Percentiles rank a stretch among this genome's conserved stretches.
phyloP scores from a whole-genome alignment of 2,797 vertebrate genomes.

The Limosa lapponica region DNA sequence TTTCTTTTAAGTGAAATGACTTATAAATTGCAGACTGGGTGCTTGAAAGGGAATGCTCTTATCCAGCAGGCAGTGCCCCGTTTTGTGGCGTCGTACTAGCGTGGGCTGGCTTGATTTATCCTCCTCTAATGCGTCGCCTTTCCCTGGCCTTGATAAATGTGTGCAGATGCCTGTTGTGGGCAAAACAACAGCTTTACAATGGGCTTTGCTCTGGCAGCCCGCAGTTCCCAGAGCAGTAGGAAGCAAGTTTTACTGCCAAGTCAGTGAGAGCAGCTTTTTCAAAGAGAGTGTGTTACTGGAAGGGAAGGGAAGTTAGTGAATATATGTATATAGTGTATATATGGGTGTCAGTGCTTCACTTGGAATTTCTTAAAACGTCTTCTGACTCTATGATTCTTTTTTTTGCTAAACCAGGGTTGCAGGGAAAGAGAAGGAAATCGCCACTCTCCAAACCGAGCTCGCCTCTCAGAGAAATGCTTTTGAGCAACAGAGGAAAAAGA shows the following conservation, averaged over 20 bases:
- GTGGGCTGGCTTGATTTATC: slow-evolving; percentile 28
- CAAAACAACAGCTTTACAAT: slow-evolving; percentile 48
- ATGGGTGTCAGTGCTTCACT: not conserved
- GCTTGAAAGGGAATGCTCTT: not conserved
- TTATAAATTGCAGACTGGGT: not conserved
- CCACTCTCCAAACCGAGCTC: slow-evolving; percentile 83
- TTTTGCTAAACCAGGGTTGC: slow-evolving; percentile 83
- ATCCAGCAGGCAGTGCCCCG: not conserved
- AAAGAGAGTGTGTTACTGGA: not conserved
- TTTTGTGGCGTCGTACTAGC: not conserved
- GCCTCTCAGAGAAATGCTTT: slow-evolving; percentile 85
- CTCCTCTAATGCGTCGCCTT: not conserved
- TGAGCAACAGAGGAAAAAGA: slow-evolving; percentile 95
- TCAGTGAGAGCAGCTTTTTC: slow-evolving; percentile 11
- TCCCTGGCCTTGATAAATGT: slow-evolving; percentile 1
- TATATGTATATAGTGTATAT: not conserved
- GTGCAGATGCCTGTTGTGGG: slow-evolving; percentile 34
- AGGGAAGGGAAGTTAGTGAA: not conserved
- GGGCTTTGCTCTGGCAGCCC: slow-evolving; percentile 9
- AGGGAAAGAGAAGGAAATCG: slow-evolving; percentile 86
- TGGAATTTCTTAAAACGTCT: not conserved
- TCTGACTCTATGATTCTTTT: not conserved
- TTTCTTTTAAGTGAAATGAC: not conserved
- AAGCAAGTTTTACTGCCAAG: not conserved
- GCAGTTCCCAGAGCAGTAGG: not conserved